A percentile compares a stretch with the other conserved stretches of the same genome.
These are phyloP conservation scores for Odontesthes bonariensis DNA, from an alignment of 2,113 vertebrate genomes.

Conservation along the genomic window DNA sequence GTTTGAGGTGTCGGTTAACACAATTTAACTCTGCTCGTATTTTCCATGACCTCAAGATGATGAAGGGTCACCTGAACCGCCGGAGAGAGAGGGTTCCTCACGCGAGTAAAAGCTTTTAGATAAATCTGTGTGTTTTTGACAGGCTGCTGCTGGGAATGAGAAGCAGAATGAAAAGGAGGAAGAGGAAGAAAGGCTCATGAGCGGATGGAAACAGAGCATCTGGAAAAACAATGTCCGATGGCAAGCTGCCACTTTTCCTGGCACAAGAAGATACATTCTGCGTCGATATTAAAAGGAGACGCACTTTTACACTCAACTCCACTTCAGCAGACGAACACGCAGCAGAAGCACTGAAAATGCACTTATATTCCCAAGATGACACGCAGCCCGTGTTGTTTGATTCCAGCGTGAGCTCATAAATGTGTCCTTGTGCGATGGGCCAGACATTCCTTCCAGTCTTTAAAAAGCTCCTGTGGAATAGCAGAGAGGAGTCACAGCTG, in stretches of 20 bases:
- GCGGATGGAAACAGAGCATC: conserved; percentile 49
- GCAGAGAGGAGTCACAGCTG: conserved; percentile 64
- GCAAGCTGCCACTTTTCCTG: conserved; percentile 38
- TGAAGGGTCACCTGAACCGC: neutral
- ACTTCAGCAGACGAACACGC: conserved; percentile 6
- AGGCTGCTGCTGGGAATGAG: neutral
- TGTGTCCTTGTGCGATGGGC: conserved; percentile 49
- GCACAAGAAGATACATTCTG: conserved; percentile 1
- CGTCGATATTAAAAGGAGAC: neutral
- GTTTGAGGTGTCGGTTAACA: neutral
- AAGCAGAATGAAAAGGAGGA: neutral
- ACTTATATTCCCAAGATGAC: neutral
- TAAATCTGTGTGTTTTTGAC: neutral
- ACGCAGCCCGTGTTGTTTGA: neutral
- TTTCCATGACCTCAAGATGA: conserved; percentile 13
- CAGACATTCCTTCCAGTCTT: conserved; percentile 64
- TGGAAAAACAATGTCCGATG: conserved; percentile 43
- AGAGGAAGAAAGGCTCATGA: conserved; percentile 20
- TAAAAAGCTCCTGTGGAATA: conserved; percentile 69
- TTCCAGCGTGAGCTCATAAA: conserved; percentile 57
- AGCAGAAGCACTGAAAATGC: neutral
- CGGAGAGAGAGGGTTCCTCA: too few relatives aligned
- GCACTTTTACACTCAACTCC: neutral
- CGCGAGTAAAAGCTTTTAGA: neutral
- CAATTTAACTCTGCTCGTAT: neutral